Conservation (phyloP, 2,797 vertebrate genomes). For the Lacerta viridis region DNA sequence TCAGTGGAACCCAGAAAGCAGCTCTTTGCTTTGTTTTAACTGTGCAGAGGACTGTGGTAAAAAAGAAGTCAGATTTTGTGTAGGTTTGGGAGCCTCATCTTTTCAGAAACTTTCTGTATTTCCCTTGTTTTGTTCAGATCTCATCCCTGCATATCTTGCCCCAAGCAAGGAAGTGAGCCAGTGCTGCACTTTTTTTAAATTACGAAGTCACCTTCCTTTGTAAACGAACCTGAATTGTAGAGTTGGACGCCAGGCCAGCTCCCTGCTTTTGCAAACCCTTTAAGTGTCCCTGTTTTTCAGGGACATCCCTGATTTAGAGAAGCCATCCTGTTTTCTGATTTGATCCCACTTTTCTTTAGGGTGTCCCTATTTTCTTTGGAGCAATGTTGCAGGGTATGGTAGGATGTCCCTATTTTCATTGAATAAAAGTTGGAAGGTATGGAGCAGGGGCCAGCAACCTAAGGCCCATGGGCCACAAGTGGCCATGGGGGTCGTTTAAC, state of each 20-base stretch:
- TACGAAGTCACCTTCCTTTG: constrained; percentile 70
- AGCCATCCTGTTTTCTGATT: too few relatives aligned
- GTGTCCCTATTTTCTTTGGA: too few relatives aligned
- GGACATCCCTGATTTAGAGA: too few relatives aligned
- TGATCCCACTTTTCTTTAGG: too few relatives aligned
- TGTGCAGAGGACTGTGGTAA: not conserved
- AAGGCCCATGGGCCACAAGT: too few relatives aligned
- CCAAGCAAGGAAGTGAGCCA: constrained; percentile 47
- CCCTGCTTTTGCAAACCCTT: too few relatives aligned
- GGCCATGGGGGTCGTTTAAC: too few relatives aligned
- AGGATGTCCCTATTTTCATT: too few relatives aligned
- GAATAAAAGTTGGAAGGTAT: too few relatives aligned
- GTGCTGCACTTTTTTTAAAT: constrained; percentile 59
- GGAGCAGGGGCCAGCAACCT: too few relatives aligned
- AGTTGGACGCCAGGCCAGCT: too few relatives aligned
- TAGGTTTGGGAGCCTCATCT: not conserved
- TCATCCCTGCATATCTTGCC: not conserved
- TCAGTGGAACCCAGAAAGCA: not conserved
- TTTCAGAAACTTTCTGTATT: not conserved
- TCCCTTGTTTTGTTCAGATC: not conserved
- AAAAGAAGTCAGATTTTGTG: not conserved
- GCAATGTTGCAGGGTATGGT: too few relatives aligned
- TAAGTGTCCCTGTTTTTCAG: not conserved
- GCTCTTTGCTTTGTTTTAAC: not conserved
- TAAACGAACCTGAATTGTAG: constrained; percentile 54